Evolutionary conservation across 1,140 invertebrate genomes (phyloP).

Genomic region (Bilobella aurantiaca): DNA sequence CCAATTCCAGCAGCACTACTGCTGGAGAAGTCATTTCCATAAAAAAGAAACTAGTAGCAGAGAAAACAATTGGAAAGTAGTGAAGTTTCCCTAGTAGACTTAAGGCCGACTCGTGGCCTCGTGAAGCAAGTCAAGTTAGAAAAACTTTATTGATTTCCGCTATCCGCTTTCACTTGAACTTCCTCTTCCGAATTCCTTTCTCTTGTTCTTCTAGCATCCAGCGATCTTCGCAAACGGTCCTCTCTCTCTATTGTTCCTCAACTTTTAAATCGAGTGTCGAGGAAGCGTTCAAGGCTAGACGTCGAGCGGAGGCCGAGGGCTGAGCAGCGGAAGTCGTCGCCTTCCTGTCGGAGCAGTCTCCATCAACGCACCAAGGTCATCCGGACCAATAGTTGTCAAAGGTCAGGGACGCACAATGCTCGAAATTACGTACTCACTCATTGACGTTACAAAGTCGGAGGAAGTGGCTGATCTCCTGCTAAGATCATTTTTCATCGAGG

Average conservation of each 20-base stretch:
- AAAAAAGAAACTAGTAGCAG: too few species aligned
- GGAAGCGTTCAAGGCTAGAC: background rate
- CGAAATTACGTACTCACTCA: background rate
- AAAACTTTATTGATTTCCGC: background rate
- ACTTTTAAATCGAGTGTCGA: background rate
- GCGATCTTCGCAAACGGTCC: too few species aligned
- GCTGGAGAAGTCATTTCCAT: too few species aligned
- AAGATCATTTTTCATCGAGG: constrained; percentile 15
- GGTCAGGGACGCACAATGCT: background rate
- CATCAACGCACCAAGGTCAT: too few species aligned
- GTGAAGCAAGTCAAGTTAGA: too few species aligned
- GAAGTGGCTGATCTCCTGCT: constrained; percentile 13
- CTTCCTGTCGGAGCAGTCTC: too few species aligned
- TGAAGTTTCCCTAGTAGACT: too few species aligned
- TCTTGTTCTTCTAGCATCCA: background rate
- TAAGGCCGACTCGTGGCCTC: too few species aligned
- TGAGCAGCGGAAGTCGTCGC: too few species aligned
- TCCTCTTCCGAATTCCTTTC: background rate
- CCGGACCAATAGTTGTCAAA: background rate
- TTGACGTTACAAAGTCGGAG: background rate
- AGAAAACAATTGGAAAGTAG: too few species aligned
- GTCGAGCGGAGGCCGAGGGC: too few species aligned
- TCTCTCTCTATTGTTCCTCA: too few species aligned
- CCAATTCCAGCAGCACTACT: background rate
- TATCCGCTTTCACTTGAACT: background rate